Base-by-base conservation (phyloP, 2,888 invertebrate species). In the Dichetophora obliterata region DNA sequence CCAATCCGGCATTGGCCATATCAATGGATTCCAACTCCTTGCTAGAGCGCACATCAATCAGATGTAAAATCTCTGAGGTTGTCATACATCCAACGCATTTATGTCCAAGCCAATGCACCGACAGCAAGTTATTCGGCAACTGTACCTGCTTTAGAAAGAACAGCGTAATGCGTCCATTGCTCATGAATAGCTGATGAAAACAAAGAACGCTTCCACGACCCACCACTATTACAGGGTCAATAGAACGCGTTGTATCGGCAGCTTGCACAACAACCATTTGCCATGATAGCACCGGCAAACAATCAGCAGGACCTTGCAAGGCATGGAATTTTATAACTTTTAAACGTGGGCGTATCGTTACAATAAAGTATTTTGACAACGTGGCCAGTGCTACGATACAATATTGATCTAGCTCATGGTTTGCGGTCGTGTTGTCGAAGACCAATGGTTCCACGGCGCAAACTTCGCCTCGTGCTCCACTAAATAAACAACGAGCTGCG, bases 381-480 rank as follows among this genome's bases (percentile, higher is more conserved):
- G 98, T 98, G 0, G 98, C 98, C 91, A 99, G 92, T 0, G 98
- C 98, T 75, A 98, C 92, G 76, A 98, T 92, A 75, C 94, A 92
- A 82, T 93, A 92, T 82, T 93, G 93, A 84, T 93, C 93, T 81
- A 96, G 89, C 19, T 95, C 94, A 87, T 95, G 92, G 14, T 90
- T 86, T 72, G 90, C 90, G 75, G 90, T 90, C 0, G 83, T 89
- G 22, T 78, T 90, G 48, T 89, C 87, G 77, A 88, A 84, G 6
- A 88, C 89, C 14, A 95, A 89, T 0, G 95, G 95, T 82, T 94
- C 94, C 48, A 95, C 89, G 3, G 92, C 91, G 83, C 94, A 94
- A 16, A 96, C 97, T 91, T 99, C 99, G 0, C 99, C 99, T 75
- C 98, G 93, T 75, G 98, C 97, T 48, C 99, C 99, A 50, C 98